phyloP scores from a whole-genome alignment of 2,113 vertebrate genomes.

The Calcarius ornatus region DNA sequence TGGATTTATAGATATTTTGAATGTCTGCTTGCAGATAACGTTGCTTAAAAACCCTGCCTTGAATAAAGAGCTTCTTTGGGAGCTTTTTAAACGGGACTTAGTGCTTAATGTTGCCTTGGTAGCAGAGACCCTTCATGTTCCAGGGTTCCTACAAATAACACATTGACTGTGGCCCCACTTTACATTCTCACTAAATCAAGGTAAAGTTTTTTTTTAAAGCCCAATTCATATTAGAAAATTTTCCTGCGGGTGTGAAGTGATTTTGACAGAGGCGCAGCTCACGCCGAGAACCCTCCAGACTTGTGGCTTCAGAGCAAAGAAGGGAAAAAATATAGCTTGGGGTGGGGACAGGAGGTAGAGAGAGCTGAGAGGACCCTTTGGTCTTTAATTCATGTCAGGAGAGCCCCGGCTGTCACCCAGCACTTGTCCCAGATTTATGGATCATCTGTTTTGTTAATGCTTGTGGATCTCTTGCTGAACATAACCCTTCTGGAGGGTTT shows the following conservation, averaged over 20 bases:
- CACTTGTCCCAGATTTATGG: neutral
- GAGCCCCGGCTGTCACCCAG: neutral
- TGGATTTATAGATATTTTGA: slow-evolving; percentile 60
- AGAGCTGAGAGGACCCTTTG: neutral
- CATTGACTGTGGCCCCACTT: slow-evolving; percentile 68
- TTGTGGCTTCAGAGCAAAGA: neutral
- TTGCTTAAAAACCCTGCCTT: slow-evolving; percentile 48
- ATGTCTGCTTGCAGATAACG: slow-evolving; percentile 52
- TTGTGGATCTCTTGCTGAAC: slow-evolving; percentile 24
- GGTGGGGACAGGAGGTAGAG: slow-evolving; percentile 21
- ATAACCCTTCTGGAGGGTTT: neutral
- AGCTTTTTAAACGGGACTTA: slow-evolving; percentile 44
- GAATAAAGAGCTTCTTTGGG: slow-evolving; percentile 69
- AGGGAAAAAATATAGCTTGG: neutral
- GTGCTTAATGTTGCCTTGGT: slow-evolving; percentile 56
- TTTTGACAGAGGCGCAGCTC: slow-evolving; percentile 58
- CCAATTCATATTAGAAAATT: slow-evolving; percentile 57
- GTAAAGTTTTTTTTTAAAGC: slow-evolving; percentile 71
- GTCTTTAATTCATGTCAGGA: neutral
- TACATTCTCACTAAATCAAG: slow-evolving; percentile 73
- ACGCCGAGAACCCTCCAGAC: slow-evolving; percentile 37
- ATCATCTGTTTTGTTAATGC: slow-evolving; percentile 20
- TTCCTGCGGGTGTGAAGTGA: slow-evolving; percentile 68
- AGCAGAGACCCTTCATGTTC: slow-evolving; percentile 62
- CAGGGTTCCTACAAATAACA: slow-evolving; percentile 64